Base-by-base conservation (phyloP, 2,888 invertebrate species). In the Caradrina clavipalpis region DNA sequence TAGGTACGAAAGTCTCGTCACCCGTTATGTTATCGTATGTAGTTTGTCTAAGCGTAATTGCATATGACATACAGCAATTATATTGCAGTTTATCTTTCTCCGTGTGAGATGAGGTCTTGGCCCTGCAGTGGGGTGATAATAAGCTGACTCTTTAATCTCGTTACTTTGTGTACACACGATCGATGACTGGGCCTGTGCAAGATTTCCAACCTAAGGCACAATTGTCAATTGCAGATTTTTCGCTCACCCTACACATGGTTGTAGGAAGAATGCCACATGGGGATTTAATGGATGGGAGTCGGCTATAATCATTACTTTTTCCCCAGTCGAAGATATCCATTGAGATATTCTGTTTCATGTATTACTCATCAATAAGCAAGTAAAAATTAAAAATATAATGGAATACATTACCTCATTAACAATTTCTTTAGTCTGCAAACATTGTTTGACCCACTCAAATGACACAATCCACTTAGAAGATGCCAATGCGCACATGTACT, bases 401-500 rank as follows among this genome's bases (percentile, higher is more conserved):
- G n/a, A 57, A n/a, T 2, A 19, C 51, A 78, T 86, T 88, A 94
- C 97, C 93, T 97, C 97, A 59, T 93, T 88, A 17, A 95, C 90
- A 51, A 94, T 82, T 57, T 80, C 83, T 61, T 95, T 94, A 13
- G 87, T 86, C 54, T 86, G 83, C 54, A 96, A 82, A 84, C 96
- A 96, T 71, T 93, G 93, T 50, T 91, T 88, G 7, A 96, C 92
- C 97, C 97, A 97, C n/a, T 93, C 91, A 83, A 93, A 96, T 6
- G 95, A 93, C 15, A 97, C 86, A 45, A 97, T 96, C 97, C 97
- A 97, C 82, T 96, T 95, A 1, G 96, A 96, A 1, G 96, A 93
- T 13, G 97, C 96, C 53, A 97, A 87, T 1, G 97, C 96, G 57
- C 94, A 93, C 89, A 97, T 94, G 83, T 94, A 97, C 81, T 97